A percentile compares a stretch with the other conserved stretches of the same genome.
phyloP scores from a whole-genome alignment of 2,888 invertebrate genomes.

The Zeuzera pyrina region DNA sequence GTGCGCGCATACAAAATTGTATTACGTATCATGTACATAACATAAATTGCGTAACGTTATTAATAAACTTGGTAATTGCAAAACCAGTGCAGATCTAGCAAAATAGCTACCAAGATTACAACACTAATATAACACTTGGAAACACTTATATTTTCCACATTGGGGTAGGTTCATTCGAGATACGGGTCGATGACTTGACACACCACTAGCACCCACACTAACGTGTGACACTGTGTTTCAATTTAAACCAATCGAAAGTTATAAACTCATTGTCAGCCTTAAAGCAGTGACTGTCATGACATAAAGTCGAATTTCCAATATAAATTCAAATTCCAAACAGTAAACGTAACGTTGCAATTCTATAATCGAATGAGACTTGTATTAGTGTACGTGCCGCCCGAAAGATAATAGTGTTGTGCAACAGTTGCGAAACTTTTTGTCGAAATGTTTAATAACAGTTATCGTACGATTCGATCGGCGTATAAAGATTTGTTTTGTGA shows the following conservation, averaged over 20 bases:
- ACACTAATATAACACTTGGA: conserved; percentile 11
- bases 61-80: conserved; percentile 1
- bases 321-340: conserved; percentile 15
- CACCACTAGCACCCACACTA: conserved; percentile 22
- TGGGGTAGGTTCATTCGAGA: conserved; percentile 59
- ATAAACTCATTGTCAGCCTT: not conserved
- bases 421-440: conserved; percentile 43
- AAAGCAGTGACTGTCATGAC: no score
- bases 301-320: no score
- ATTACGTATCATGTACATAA: no score
- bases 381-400: conserved; percentile 41
- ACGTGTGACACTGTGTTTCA: conserved; percentile 25
- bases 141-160: conserved; percentile 42
- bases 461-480: conserved; percentile 21
- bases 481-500: conserved; percentile 26
- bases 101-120: conserved; percentile 25
- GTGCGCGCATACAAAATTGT: no score
- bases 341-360: conserved; percentile 25
- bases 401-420: conserved; percentile 54
- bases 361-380: conserved; percentile 43
- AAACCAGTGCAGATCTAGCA: conserved; percentile 17
- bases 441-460: conserved; percentile 29
- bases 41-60: not conserved
- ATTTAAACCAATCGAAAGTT: conserved; percentile 1
- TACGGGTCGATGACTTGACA: conserved; percentile 59